Evolutionary conservation across 2,113 vertebrate species (phyloP).

Genomic region (Chaenogobius annularis): DNA sequence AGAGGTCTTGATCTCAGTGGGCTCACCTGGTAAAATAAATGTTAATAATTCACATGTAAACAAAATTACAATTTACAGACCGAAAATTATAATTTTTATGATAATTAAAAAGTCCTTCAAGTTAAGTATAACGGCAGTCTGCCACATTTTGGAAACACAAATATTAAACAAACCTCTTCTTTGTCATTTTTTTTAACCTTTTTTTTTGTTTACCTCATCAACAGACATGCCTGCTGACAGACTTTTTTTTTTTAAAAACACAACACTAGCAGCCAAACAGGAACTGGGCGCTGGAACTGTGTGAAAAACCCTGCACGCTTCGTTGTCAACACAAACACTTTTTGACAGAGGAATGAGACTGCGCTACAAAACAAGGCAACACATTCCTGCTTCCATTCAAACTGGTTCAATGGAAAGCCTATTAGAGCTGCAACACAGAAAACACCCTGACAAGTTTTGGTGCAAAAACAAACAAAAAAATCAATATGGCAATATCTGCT

Average conservation of each 20-base stretch:
- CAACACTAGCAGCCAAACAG: neutral
- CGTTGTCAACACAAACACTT: constrained; percentile 5
- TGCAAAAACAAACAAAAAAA: neutral
- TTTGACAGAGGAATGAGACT: neutral
- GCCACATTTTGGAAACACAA: too few species aligned
- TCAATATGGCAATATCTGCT: neutral
- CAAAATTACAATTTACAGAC: too few species aligned
- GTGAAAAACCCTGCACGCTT: constrained; percentile 16
- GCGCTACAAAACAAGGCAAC: neutral
- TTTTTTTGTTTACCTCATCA: neutral
- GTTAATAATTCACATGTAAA: too few species aligned
- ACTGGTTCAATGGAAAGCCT: neutral
- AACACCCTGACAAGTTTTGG: neutral
- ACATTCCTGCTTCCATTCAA: neutral
- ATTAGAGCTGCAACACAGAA: neutral
- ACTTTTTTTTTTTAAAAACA: neutral
- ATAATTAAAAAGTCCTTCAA: too few species aligned
- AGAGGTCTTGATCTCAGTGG: too few species aligned
- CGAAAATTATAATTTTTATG: too few species aligned
- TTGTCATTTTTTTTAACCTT: neutral
- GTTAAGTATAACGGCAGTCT: too few species aligned
- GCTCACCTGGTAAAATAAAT: too few species aligned
- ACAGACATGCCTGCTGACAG: neutral
- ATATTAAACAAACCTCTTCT: neutral
- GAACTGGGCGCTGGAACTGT: constrained; percentile 3